Evolutionary conservation across 2,888 invertebrate species (phyloP).

Genomic region (Diadegma fenestrale): DNA sequence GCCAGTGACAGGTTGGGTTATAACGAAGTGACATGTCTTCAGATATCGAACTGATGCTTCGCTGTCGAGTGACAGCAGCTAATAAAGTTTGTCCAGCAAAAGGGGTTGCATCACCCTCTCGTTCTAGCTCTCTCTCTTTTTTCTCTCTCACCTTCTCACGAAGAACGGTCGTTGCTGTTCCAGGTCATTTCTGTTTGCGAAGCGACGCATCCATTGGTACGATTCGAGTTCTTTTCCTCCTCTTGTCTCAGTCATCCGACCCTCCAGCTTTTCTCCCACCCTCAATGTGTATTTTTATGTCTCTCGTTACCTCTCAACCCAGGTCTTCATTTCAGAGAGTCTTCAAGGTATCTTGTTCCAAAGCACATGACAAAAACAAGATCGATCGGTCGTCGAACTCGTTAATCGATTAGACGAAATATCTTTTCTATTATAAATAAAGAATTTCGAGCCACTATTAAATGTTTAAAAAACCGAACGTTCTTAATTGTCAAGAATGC

Average conservation of each 20-base stretch:
- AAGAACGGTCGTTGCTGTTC: constrained; percentile 23
- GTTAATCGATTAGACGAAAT: constrained; percentile 29
- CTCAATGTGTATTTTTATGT: neutral
- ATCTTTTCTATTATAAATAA: neutral
- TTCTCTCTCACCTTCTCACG: neutral
- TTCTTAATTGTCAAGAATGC: neutral
- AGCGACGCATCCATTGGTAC: constrained; percentile 49
- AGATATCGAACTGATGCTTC: constrained; percentile 51
- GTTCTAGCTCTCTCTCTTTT: neutral
- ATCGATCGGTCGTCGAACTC: constrained; percentile 55
- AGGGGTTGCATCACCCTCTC: constrained; percentile 8
- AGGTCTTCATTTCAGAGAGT: constrained; percentile 1
- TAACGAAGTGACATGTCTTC: constrained; percentile 57
- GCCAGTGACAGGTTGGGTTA: constrained; percentile 18
- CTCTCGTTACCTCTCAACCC: constrained; percentile 7
- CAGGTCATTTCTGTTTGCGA: constrained; percentile 36
- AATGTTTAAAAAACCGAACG: neutral
- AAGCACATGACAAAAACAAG: constrained; percentile 55
- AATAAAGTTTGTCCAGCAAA: constrained; percentile 61
- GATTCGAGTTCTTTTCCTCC: constrained; percentile 49
- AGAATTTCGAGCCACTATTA: neutral
- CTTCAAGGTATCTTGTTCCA: constrained; percentile 2
- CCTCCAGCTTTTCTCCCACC: neutral
- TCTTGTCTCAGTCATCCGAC: neutral
- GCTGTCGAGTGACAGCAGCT: constrained; percentile 59